Evolutionary conservation across 2,888 invertebrate genomes (phyloP), one percentile per base, ranked within the genome.

Genomic region (Liodrosophila aerea): DNA sequence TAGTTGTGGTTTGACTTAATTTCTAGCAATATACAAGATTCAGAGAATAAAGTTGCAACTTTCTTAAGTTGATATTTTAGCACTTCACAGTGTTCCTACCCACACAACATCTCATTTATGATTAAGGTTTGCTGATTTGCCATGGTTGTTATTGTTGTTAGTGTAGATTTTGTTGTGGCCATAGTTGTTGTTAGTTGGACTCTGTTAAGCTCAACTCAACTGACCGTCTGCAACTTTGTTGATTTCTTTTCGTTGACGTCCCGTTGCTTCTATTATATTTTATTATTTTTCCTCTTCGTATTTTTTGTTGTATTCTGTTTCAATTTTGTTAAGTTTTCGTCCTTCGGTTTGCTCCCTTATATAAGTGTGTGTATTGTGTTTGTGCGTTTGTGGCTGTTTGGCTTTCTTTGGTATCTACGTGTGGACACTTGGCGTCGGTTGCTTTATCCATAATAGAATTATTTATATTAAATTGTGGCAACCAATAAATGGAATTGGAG

Each of bases 401-500:
- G 29, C 37, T 31, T 9, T 33, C 30, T 52, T 27, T 60, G 37
- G 43, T 54, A 51, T 62, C 68, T 53, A 33, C 22, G 58, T 43
- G 58, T 52, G 68, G 75, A 72, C 80, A 66, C 72, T 71, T 60
- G 46, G 49, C 36, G 44, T 58, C 45, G 41, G 16, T 60, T 30
- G 41, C 27, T 60, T 30, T 22, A 36, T 46, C 58, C 56, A 70
- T 78, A 82, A 86, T 85, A 52, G 64, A 76, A 83, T 85, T 82
- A 85, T 85, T 76, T 83, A 68, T 76, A 83, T 86, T 71, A 74
- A 86, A 85, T 83, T 85, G 76, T 78, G 83, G 75, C 67, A 73
- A 61, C 59, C 73, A 78, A 78, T 74, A 73, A 68, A 76, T 58
- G 47, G 53, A 77, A 85, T 74, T 73, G 63, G 63, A 65, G 61